These are phyloP conservation scores for Arctopsyche grandis DNA, from an alignment of 1,140 invertebrate species.

Conservation along the genomic window DNA sequence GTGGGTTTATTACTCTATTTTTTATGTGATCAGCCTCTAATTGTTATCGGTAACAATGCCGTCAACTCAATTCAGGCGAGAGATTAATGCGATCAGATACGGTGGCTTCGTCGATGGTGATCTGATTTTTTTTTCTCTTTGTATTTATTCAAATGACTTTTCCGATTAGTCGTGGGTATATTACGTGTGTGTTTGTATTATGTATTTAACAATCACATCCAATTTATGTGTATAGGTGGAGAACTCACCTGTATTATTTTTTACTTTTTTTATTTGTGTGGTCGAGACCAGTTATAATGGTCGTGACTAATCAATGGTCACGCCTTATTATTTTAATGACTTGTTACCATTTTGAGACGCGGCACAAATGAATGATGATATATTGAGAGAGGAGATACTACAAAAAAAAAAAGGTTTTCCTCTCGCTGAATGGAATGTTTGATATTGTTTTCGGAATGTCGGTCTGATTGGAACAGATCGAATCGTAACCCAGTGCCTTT, in stretches of 20 bases:
- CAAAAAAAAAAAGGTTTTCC: background rate
- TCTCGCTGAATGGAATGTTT: background rate
- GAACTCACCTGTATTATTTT: background rate
- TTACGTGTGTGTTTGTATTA: too few species aligned
- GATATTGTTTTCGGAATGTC: background rate
- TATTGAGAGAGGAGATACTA: background rate
- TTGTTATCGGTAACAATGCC: background rate
- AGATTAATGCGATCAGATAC: slow-evolving; percentile 28
- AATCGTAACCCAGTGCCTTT: too few species aligned
- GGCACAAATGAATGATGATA: slow-evolving; percentile 24
- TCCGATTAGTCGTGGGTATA: background rate
- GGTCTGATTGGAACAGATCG: background rate
- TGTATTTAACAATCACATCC: too few species aligned
- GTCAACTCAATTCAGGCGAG: background rate
- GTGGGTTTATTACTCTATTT: background rate
- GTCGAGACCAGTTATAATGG: slow-evolving; percentile 34
- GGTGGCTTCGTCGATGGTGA: background rate
- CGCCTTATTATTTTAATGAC: slow-evolving; percentile 43
- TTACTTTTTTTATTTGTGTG: slow-evolving; percentile 10
- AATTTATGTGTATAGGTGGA: background rate
- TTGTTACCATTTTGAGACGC: slow-evolving; percentile 35
- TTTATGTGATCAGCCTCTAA: background rate
- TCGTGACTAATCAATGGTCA: slow-evolving; percentile 45
- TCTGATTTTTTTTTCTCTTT: background rate
- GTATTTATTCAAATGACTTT: background rate